Evolutionary conservation across 1,140 invertebrate genomes (phyloP), one percentile per base, ranked within the genome.

Genomic region (Bombus superbus): DNA sequence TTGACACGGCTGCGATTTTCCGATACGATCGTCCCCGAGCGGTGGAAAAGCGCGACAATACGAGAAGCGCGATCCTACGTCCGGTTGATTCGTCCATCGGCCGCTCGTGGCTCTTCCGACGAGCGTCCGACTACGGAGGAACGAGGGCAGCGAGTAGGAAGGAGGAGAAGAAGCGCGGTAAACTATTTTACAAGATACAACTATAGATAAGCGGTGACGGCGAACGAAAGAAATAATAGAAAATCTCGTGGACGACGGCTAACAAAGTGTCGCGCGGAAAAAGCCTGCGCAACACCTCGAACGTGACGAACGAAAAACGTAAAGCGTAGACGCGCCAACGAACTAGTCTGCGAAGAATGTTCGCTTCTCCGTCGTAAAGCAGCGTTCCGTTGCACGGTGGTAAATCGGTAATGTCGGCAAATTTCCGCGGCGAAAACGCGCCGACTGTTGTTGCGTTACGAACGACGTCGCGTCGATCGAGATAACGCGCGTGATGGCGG

Each of bases 401-500:
- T 76, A 75, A 88, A 66, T 84, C 79, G 76, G 71, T 89, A 89
- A 88, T 87, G 74, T 25, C 68, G 9, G 76, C 75, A 47, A 66
- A 85, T 89, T 85, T 75, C 68, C 72, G 22, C 79, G 32, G 42
- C 44, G 84, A 79, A 15, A 81, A 81, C 74, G 18, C 42, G 15
- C 1, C 10, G 32, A 11, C 40, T 76, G 74, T 76, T 40, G 53
- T 64, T 44, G 81, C 40, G 15, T 22, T 47, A 42, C 32, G n/a
- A 73, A 42, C 81, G 25, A 66, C 81, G 28, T 25, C 68, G 38
- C 38, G 25, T 73, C 53, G n/a, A 82, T 64, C 64, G 64, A 40
- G 47, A 69, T 78, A 84, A 84, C 74, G 75, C 66, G 28, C 66
- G 38, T 28, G 53, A 76, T 40, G 64, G 18, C 64, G 38, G 13